Base-by-base conservation (phyloP, 2,113 vertebrate genomes). In the Tringa solitaria region DNA sequence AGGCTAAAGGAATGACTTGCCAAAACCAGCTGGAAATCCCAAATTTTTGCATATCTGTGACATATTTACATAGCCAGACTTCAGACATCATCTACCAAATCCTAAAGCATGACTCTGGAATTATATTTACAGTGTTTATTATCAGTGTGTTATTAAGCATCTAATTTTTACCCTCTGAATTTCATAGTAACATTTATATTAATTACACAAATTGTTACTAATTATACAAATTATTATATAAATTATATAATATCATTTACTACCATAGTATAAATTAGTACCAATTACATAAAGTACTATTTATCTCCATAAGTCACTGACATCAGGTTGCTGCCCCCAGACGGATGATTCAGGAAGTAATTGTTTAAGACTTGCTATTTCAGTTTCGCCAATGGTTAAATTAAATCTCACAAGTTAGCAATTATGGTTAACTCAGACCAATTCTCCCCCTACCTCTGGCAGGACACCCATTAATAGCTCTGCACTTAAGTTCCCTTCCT, bases 131-230 rank as follows among this genome's bases (percentile, higher is more conserved):
- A 65, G 24, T 73, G 57, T 43, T 86, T 54, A 43, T 92, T 79
- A 89, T 33, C 65, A 59, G 41, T 32, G 10, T 74, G 53, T 39
- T 89, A 87, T 50, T 39, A 76, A 93, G 37, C 68, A 84, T 39
- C 72, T 74, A 18, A 86, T 37, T 84, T 90, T 67, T 50, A 92
- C 9, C 33, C 54, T 85, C 65, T 83, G 54, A 57, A n/a, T 80
- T 83, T 73, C 45, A 69, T 30, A 61, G 61, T 61, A 41, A 69
- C 14, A 48, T 64, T 72, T 50, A 56, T 68, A 94, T 51, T 23
- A 96, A 92, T 88, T 22, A 79, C 30, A 57, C 14, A 86, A 59
- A 64, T 46, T 73, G 33, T 45, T 57, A 41, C 33, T 69, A 48
- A 94, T 88, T 32, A 84, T 13, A 73, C 51, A 79, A 85, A 41